These are phyloP conservation scores for Pipistrellus kuhlii DNA, from an alignment of 2,797 vertebrate genomes.

Conservation along the genomic window DNA sequence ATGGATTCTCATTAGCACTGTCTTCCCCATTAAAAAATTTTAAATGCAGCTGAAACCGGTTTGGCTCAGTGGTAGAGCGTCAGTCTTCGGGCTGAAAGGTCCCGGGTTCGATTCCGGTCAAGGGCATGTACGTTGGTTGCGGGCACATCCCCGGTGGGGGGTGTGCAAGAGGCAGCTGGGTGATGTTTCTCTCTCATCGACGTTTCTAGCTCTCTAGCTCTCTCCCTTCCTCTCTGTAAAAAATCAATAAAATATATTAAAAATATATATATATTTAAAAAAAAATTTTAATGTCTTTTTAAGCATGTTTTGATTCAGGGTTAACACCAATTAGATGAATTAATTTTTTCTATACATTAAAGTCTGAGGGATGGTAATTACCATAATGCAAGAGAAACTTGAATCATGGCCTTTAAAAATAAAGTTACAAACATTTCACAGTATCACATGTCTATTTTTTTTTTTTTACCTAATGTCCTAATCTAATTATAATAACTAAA, in stretches of 20 bases:
- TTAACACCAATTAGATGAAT: conserved; percentile 28
- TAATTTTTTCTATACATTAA: conserved; percentile 29
- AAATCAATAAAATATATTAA: too few relatives aligned
- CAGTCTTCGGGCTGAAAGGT: too few relatives aligned
- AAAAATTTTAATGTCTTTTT: neutral
- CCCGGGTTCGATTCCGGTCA: too few relatives aligned
- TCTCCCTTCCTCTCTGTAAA: too few relatives aligned
- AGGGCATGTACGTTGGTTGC: too few relatives aligned
- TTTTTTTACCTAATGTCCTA: conserved; percentile 50
- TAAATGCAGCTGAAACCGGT: neutral
- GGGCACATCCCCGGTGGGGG: too few relatives aligned
- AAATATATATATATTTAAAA: neutral
- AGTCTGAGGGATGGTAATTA: neutral
- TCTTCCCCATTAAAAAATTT: neutral
- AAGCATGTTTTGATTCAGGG: neutral
- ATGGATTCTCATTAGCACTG: neutral
- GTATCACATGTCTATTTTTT: conserved; percentile 19
- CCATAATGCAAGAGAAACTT: conserved; percentile 35
- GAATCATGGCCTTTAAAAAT: conserved; percentile 16
- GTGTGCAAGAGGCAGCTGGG: too few relatives aligned
- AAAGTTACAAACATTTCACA: conserved; percentile 21
- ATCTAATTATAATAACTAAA: neutral
- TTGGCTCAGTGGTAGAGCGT: too few relatives aligned
- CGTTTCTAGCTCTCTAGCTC: too few relatives aligned
- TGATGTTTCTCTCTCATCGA: too few relatives aligned